Evolutionary conservation across 92 coral and sea anemone genomes (phyloP).

Genomic region (Meandrina meandrites): DNA sequence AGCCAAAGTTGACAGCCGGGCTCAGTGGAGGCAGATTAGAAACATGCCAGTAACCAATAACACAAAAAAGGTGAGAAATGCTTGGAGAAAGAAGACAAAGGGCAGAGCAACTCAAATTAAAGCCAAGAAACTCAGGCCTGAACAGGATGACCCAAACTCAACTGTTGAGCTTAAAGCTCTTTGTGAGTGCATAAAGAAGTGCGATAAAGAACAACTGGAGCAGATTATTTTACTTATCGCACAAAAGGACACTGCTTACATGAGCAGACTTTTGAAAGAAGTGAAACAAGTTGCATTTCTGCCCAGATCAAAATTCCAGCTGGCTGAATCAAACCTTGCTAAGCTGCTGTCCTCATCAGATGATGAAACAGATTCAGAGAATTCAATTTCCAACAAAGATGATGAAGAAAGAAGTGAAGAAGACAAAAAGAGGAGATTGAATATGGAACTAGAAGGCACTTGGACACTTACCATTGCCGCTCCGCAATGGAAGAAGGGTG

Average conservation of each 20-base stretch:
- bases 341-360: constrained; percentile 10
- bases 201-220: constrained; percentile 7
- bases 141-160: not conserved
- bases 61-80: not conserved
- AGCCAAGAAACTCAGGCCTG: not conserved
- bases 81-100: not conserved
- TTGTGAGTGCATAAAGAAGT: constrained; percentile 2
- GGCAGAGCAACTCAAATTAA: not conserved
- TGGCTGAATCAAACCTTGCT: not conserved
- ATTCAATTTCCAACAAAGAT: not conserved
- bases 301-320: constrained; percentile 25
- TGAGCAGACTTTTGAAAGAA: not conserved
- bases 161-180: not conserved
- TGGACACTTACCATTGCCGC: not conserved
- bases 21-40: not conserved
- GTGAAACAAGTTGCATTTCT: constrained; percentile 14
- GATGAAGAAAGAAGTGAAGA: not conserved
- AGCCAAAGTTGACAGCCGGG: not conserved
- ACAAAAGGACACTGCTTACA: not conserved
- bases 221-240: constrained; percentile 2
- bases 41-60: not conserved
- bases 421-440: not conserved
- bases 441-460: constrained; percentile 3
- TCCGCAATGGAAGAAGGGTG: not conserved
- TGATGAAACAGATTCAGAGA: not conserved